Evolutionary conservation across 2,797 vertebrate genomes (phyloP), one percentile per base, ranked within the genome.

Genomic region (Bovichtus variegatus): DNA sequence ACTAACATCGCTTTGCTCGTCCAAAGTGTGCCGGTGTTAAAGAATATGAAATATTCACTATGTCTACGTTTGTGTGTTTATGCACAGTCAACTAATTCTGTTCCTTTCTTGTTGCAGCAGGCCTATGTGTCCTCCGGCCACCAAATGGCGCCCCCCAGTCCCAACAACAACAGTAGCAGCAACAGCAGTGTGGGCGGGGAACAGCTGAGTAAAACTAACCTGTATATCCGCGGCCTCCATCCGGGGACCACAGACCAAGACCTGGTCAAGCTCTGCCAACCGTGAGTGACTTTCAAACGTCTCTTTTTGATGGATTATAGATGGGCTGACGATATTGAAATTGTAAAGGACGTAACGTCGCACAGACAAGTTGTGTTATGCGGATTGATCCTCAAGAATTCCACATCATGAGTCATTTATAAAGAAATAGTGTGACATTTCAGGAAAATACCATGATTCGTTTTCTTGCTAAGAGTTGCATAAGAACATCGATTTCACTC

Each of bases 191-290:
- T 91, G 29, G 95, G 92, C 67, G 92, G 92, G 8, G 97, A 98
- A 83, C 97, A 97, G 91, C 95, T 99, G 86, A 99, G 97, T 93
- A 98, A 98, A 94, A 98, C 97, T 15, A 99, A 98, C 85, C 93
- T 98, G 66, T 98, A 98, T 78, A 98, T 98, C 79, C 96, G 97
- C 1, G 97, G 97, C 63, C 93, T 98, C 77, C 97, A 97, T 80
- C 97, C 97, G 0, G 96, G 96, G 62, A 98, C 97, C 78, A 98
- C 96, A 0, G 97, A 98, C 94, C 97, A 98, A 91, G 97, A 98
- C 90, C 96, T 99, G 53, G 97, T 98, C 81, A 98, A 97, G 84
- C 94, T 99, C 77, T 99, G 97, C 89, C 97, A 98, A 84, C 97
- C 97, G 97, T 98, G 91, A 97, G 97, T 96, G 11, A 29, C 15